These are phyloP conservation scores for Gisinianus flammeolus DNA, from an alignment of 2,888 invertebrate genomes.

Conservation along the genomic window DNA sequence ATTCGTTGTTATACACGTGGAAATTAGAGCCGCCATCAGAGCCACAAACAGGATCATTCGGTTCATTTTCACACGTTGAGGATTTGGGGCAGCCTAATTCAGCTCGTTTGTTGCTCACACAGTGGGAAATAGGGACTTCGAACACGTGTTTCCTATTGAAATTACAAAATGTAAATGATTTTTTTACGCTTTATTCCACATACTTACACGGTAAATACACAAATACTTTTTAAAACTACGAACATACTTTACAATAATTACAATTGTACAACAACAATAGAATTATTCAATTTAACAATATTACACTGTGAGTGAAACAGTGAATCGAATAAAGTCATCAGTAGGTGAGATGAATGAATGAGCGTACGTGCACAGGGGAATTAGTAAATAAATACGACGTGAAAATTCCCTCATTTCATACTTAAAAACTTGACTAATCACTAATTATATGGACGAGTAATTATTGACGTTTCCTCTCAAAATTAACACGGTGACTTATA, in stretches of 20 bases:
- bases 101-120: constrained; percentile 67
- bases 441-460: not conserved
- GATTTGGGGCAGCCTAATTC: constrained; percentile 61
- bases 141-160: constrained; percentile 81
- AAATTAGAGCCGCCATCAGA: constrained; percentile 68
- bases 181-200: no score
- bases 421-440: not conserved
- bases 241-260: constrained; percentile 26
- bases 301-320: no score
- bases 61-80: constrained; percentile 71
- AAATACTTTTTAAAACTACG: not conserved
- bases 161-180: constrained; percentile 18
- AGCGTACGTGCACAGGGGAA: no score
- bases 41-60: constrained; percentile 78
- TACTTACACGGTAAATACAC: no score
- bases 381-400: no score
- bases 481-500: not conserved
- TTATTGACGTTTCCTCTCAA: not conserved
- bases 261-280: constrained; percentile 39
- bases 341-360: no score
- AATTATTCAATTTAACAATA: no score
- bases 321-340: no score
- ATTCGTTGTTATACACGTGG: constrained; percentile 81
- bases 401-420: no score
- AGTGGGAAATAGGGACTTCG: constrained; percentile 89